Base-by-base conservation (phyloP, 1,140 invertebrate genomes). In the Drosophila fuyamai region DNA sequence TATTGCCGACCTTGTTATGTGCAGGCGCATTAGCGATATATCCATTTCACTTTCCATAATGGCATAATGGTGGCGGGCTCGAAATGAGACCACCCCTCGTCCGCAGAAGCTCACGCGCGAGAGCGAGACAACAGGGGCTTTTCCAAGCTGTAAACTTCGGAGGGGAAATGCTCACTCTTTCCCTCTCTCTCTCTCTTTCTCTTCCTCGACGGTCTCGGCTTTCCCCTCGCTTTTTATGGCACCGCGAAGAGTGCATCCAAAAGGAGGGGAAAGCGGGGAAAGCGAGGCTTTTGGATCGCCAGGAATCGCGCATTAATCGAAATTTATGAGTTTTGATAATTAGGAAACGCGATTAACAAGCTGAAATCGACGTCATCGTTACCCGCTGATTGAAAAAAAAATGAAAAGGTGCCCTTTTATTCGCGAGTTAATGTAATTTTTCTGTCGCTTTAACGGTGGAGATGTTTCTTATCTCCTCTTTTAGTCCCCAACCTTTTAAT, bases 1-100 rank as follows among this genome's bases (percentile, higher is more conserved):
- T 92, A 92, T 92, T 90, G 90, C 90, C 90, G 90, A 92, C 90
- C 90, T 92, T 92, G 90, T 92, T 92, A 84, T 91, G 88, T 92
- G 90, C 90, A 91, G 85, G 90, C 90, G 81, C 80, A 86, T 84
- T 82, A 83, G 80, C 90, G 71, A 86, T 91, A 91, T 91, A 90
- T 91, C 90, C 86, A 90, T 91, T 91, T 91, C 90, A 91, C 88
- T 91, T 91, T 91, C 90, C 86, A 90, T 90, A 90, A 63, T 63
- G 60, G 60, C 60, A 62, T 36, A 53, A 89, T 89, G 84, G 77
- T 88, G 81, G 83, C 83, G 77, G 65, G 56, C 59, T 36, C 48
- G 27, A 9, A n/a, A 38, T 55, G 36, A 70, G 77, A 63, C 83
- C 78, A 85, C 68, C 79, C 82, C 82, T 57, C 47, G 40, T 4